Evolutionary conservation across 1,140 invertebrate genomes (phyloP), one percentile per base, ranked within the genome.

Genomic region (Dinoponera quadriceps): DNA sequence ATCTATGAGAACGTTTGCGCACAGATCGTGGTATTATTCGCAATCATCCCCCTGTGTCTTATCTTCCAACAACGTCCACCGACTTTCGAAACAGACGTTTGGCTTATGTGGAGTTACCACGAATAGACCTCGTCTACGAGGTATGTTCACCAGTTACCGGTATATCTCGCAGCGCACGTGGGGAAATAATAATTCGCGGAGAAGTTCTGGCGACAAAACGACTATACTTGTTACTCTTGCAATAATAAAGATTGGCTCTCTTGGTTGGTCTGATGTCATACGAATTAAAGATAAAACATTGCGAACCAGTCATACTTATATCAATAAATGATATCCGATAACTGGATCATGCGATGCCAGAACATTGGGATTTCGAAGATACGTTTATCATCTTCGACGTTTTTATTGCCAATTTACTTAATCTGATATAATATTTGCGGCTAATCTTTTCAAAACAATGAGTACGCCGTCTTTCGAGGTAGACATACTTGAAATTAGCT

Each of bases 11-110:
- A 63, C 72, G 57, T 88, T 85, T 80, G 74, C 65, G 54, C 75
- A 59, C 78, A 74, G 83, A 83, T 88, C 86, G 65, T 78, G 66
- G 57, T 80, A 88, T 86, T 89, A 81, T 85, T 81, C 69, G 88
- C 88, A 73, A 89, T 89, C 75, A 80, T 57, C 83, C 85, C 80
- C 25, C 49, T 68, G 18, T 62, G 55, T 69, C 82, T 87, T 88
- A 90, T 90, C 90, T 89, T 49, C 63, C 83, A 59, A 57, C 60
- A 78, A 82, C 88, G 80, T 88, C 72, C 88, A 88, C 65, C 75
- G 87, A 88, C 85, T 90, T 80, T 82, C 71, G 38, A 83, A 88
- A 78, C 75, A 86, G 71, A 29, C 78, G 62, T 72, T 78, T 63
- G 49, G 49, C 80, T 84, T 73, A 25, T 49, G 22, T 20, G 38